phyloP scores from a whole-genome alignment of 2,113 vertebrate species.

The Dromaius novaehollandiae region DNA sequence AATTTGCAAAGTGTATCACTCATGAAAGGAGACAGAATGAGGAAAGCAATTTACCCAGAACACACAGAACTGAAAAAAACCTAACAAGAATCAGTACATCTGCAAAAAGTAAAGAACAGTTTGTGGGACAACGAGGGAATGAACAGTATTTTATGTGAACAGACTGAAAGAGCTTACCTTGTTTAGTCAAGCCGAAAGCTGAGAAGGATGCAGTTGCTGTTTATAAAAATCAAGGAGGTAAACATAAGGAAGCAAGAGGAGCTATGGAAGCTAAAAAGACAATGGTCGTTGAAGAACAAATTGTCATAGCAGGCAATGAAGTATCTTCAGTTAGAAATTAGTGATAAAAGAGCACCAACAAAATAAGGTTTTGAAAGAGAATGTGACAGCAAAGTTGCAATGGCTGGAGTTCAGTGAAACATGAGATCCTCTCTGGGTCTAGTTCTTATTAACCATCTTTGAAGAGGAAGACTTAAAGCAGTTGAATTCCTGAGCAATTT shows the following conservation, averaged over 20 bases:
- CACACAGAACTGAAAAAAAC: background rate
- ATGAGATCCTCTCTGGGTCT: background rate
- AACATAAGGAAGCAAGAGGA: background rate
- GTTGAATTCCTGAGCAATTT: background rate
- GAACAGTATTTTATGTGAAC: background rate
- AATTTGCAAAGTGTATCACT: background rate
- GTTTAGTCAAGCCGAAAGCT: background rate
- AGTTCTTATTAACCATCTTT: background rate
- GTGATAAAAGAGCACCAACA: background rate
- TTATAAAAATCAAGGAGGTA: background rate
- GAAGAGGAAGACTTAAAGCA: background rate
- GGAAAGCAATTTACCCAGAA: background rate
- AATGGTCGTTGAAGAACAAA: background rate
- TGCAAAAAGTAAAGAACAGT: background rate
- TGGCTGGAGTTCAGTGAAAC: background rate
- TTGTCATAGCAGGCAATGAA: background rate
- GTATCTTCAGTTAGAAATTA: background rate
- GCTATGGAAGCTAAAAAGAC: background rate
- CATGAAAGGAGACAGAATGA: background rate
- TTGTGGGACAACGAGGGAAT: background rate
- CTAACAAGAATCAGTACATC: background rate
- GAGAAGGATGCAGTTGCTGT: background rate
- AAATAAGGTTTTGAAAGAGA: background rate
- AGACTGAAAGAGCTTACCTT: background rate
- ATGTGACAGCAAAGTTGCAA: background rate